Percentiles rank a stretch among this genome's conserved stretches.
These are phyloP conservation scores for Pterophyllum scalare DNA, from an alignment of 2,113 vertebrate species.

Conservation along the genomic window DNA sequence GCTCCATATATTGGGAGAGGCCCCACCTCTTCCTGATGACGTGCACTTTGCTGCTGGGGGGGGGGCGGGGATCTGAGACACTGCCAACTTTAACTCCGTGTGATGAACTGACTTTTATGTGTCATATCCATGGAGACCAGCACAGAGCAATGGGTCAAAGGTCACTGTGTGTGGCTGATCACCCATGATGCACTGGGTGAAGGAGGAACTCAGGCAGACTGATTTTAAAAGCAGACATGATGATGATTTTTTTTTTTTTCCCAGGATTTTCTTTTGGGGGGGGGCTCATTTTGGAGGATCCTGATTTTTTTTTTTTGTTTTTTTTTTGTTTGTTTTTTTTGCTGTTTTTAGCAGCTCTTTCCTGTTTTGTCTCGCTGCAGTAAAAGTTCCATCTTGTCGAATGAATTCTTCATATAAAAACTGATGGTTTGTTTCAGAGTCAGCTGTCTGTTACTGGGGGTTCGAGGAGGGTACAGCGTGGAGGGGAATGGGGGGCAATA, in stretches of 20 bases:
- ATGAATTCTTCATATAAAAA: conserved; percentile 48
- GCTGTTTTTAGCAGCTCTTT: conserved; percentile 63
- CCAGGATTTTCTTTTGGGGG: neutral
- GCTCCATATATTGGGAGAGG: conserved; percentile 54
- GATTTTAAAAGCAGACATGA: conserved; percentile 49
- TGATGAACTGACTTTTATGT: conserved; percentile 28
- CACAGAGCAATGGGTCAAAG: conserved; percentile 13
- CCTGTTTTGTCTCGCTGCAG: conserved; percentile 56
- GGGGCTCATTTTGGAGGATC: conserved; percentile 27
- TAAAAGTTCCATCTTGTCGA: conserved; percentile 46
- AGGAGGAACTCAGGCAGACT: conserved; percentile 8
- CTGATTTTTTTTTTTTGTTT: neutral
- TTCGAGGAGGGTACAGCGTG: neutral
- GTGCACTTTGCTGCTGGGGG: neutral
- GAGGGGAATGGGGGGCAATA: neutral
- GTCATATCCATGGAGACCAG: conserved; percentile 48
- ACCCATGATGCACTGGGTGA: conserved; percentile 54
- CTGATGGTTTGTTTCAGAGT: conserved; percentile 24
- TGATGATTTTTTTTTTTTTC: neutral
- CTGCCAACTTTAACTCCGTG: conserved; percentile 14
- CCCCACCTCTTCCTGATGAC: conserved; percentile 32
- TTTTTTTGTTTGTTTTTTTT: conserved; percentile 42
- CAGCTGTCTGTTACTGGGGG: conserved; percentile 2
- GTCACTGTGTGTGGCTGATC: conserved; percentile 16
- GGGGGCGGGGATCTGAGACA: conserved; percentile 32